Evolutionary conservation across 2,113 vertebrate species (phyloP).

Genomic region (Pluvialis apricaria): DNA sequence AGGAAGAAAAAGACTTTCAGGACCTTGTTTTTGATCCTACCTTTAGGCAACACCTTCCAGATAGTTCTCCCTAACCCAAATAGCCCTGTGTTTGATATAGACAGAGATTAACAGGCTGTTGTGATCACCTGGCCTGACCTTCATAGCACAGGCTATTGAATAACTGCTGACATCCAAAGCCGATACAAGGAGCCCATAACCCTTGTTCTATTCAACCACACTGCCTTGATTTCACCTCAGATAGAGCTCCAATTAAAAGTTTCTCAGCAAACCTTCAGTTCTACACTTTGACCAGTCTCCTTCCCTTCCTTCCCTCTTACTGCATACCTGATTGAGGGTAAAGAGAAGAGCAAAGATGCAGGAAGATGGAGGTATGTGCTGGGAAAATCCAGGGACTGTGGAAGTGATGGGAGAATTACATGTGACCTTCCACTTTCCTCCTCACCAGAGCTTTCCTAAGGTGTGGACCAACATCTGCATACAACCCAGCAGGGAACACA

Average conservation of each 20-base stretch:
- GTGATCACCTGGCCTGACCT: background rate
- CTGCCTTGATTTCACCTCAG: background rate
- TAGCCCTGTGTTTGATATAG: rapidly evolving
- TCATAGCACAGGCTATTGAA: background rate
- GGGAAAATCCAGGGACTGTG: background rate
- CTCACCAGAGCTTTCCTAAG: background rate
- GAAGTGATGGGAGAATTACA: background rate
- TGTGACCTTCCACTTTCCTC: background rate
- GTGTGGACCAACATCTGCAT: background rate
- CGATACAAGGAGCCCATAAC: background rate
- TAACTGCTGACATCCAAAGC: background rate
- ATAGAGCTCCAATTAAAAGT: background rate
- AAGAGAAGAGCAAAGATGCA: background rate
- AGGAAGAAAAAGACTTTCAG: background rate
- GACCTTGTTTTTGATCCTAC: background rate
- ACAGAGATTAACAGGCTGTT: background rate
- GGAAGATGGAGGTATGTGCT: background rate
- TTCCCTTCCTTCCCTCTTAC: background rate
- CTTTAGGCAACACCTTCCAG: background rate
- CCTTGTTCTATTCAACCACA: background rate
- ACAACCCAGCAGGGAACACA: background rate
- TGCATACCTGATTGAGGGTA: background rate
- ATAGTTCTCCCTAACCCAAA: background rate
- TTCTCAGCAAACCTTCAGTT: background rate
- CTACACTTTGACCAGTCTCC: background rate